Evolutionary conservation across 2,888 invertebrate species (phyloP), one percentile per base, ranked within the genome.

Genomic region (Torymus aiolomorphi): DNA sequence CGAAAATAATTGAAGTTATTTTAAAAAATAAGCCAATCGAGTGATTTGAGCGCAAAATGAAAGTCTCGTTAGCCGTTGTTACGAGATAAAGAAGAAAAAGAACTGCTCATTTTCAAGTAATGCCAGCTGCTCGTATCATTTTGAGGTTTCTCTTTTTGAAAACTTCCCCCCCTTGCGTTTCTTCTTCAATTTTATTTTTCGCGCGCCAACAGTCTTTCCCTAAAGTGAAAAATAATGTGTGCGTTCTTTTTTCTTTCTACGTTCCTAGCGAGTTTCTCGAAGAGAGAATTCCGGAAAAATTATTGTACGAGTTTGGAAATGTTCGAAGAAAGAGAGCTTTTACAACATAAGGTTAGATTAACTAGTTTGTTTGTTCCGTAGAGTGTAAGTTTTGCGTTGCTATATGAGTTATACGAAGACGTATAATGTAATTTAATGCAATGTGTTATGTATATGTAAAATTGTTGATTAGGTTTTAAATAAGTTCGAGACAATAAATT

Each of bases 201-300:
- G 51, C 75, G 59, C 31, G 66, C 31, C 31, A 31, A 16, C 10
- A 65, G 57, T n/a, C 57, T 74, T 31, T 24, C 62, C n/a, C 18
- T 42, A 52, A 76, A 67, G 61, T 67, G 67, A 76, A 69, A 69
- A 69, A 69, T 69, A 54, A 69, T 62, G 67, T 62, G 67, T 76
- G 67, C 76, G 76, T 67, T 75, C 54, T 51, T 61, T 31, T 67
- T n/a, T 20, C 42, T 57, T 42, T 20, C 18, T 57, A 16, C 24
- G 65, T 54, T 49, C 66, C 51, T 73, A 66, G 49, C 57, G 74
- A 51, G 49, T 66, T 42, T 51, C 54, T 66, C 24, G n/a, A 65
- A 61, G 51, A 49, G 76, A 42, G 24, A 56, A 52, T 51, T 61
- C 24, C 54, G 18, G 20, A 24, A 75, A 31, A 75, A 66, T 69